phyloP scores from a whole-genome alignment of 2,113 vertebrate genomes.

The Nothobranchius furzeri region DNA sequence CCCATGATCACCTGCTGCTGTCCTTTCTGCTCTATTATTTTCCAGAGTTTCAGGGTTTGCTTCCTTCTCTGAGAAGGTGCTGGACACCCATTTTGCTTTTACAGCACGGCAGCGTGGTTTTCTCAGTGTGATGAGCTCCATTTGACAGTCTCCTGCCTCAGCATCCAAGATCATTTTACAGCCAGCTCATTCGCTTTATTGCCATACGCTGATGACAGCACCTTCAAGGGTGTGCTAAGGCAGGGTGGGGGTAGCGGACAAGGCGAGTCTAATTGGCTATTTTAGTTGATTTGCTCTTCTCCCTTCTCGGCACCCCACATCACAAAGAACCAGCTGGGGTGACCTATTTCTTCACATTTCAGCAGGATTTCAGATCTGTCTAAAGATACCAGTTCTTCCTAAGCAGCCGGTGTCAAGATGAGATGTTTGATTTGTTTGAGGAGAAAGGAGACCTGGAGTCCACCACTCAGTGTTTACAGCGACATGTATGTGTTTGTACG shows the following conservation, averaged over 20 bases:
- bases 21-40: slow-evolving; percentile 12
- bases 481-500: slow-evolving; percentile 18
- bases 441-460: slow-evolving; percentile 4
- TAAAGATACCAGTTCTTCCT: slow-evolving; percentile 10
- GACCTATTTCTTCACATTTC: slow-evolving; percentile 40
- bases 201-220: slow-evolving; percentile 69
- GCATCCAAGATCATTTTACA: slow-evolving; percentile 52
- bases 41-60: neutral
- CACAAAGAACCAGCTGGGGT: slow-evolving; percentile 33
- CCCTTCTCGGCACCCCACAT: slow-evolving; percentile 39
- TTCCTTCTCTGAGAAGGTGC: slow-evolving; percentile 10
- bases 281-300: slow-evolving; percentile 58
- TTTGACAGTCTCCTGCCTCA: slow-evolving; percentile 62
- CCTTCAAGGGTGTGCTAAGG: slow-evolving; percentile 64
- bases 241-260: slow-evolving; percentile 3
- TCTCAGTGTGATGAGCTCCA: slow-evolving; percentile 53
- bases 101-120: slow-evolving; percentile 33
- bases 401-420: neutral
- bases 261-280: slow-evolving; percentile 63
- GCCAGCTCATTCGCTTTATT: slow-evolving; percentile 61
- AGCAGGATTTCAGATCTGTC: neutral
- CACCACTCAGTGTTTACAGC: slow-evolving; percentile 10
- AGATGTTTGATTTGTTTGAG: slow-evolving; percentile 5
- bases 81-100: slow-evolving; percentile 34
- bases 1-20: slow-evolving; percentile 22